Evolutionary conservation across 2,888 invertebrate species (phyloP), one percentile per base, ranked within the genome.

Genomic region (Mesorhabditis spiculigera): DNA sequence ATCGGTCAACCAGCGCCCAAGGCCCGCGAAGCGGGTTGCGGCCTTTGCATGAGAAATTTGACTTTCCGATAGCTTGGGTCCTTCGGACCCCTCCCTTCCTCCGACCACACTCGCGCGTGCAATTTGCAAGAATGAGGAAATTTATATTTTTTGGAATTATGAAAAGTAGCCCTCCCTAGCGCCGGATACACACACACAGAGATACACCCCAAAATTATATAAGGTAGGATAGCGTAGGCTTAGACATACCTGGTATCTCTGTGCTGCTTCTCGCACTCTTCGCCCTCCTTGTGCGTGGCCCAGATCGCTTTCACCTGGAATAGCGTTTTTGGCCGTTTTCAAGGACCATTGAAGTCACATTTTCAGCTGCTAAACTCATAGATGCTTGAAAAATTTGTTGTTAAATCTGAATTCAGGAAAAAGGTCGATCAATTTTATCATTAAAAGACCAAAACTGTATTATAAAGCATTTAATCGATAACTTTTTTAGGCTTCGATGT

Each of bases 201-300:
- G 66, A 10, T 42, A 45, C 10, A 1, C 28, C 28, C 28, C 28
- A 28, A 28, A 28, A 28, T 28, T 28, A 28, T 28, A 28, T 28
- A 28, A 43, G 28, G 42, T 43, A 58, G 43, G 16, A 16, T 43
- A 77, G 69, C 5, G 77, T 78, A 13, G 73, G 68, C 68, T 74
- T 28, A 41, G 5, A 65, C 71, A 71, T 28, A 77, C 77, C 73
- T 72, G n/a, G 82, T 83, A 58, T 73, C 70, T 43, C 75, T 77
- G 68, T 81, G 80, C 67, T 79, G 74, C 63, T 72, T 72, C 28
- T 79, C 77, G 71, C 81, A 81, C 4, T 73, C 73, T n/a, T 77
- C 76, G 62, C 80, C 80, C 45, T 78, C 79, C 66, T 78, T 77
- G 71, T 83, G 83, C 44, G 77, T 76, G n/a, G 76, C 75, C 83